phyloP scores from a whole-genome alignment of 2,113 vertebrate species.

The Ranitomeya imitator region DNA sequence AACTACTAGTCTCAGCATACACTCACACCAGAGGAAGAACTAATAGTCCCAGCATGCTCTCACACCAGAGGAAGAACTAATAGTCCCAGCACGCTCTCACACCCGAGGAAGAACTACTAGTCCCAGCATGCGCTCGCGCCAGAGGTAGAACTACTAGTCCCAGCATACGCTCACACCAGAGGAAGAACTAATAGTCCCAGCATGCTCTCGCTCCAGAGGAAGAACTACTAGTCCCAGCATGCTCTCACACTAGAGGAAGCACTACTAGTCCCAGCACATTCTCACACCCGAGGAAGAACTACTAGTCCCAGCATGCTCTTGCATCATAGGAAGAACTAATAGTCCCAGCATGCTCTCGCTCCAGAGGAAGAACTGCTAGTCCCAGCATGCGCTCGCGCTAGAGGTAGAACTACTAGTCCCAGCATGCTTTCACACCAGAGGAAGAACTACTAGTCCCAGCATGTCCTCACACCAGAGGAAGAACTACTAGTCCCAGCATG shows the following conservation, averaged over 20 bases:
- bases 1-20: neutral
- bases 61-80: neutral
- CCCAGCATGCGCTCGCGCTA: neutral
- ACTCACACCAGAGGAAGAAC: too few species aligned
- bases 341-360: neutral
- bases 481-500: too few species aligned
- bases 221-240: neutral
- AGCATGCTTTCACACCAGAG: too few species aligned
- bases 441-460: too few species aligned
- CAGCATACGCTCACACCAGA: neutral
- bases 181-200: neutral
- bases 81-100: neutral
- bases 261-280: constrained; percentile 8
- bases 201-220: neutral
- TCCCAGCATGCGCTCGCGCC: neutral
- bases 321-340: neutral
- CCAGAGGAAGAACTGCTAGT: neutral
- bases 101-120: neutral
- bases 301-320: neutral
- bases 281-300: neutral
- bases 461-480: too few species aligned
- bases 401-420: too few species aligned
- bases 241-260: neutral
- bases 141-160: neutral
- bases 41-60: too few species aligned